Percentiles rank a stretch among this genome's conserved stretches.
phyloP scores from a whole-genome alignment of 2,113 vertebrate genomes.

The Mus musculus region DNA sequence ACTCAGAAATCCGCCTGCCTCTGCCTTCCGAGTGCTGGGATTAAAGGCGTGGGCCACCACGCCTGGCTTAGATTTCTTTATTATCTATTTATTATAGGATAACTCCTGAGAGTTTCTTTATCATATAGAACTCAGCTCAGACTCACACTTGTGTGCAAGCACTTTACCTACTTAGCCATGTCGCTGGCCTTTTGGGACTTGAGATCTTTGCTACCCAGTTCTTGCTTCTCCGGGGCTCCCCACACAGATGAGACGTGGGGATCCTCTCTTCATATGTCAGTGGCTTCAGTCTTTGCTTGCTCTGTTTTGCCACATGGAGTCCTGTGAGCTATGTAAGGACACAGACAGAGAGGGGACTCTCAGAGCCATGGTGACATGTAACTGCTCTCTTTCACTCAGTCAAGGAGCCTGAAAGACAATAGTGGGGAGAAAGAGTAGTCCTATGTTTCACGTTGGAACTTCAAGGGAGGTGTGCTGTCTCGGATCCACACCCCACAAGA shows the following conservation, averaged over 20 bases:
- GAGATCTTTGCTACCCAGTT: too few species aligned
- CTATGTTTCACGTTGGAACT: neutral
- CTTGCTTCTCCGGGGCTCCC: neutral
- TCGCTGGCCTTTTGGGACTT: neutral
- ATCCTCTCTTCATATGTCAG: neutral
- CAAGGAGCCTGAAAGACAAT: neutral
- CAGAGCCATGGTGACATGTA: neutral
- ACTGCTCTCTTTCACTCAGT: too few species aligned
- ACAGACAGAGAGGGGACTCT: neutral
- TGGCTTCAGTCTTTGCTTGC: neutral
- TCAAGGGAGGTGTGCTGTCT: neutral
- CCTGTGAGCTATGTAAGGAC: neutral
- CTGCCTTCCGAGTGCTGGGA: too few species aligned
- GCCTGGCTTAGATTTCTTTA: too few species aligned
- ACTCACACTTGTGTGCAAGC: too few species aligned
- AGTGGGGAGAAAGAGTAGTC: neutral
- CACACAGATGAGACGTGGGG: neutral
- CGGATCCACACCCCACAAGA: neutral
- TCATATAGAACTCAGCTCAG: neutral
- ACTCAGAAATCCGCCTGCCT: too few species aligned
- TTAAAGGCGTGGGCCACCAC: too few species aligned
- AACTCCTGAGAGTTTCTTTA: neutral
- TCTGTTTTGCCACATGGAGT: neutral
- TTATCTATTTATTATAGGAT: neutral
- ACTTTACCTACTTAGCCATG: neutral